Percentiles rank a stretch among this genome's conserved stretches.
Conservation (phyloP, 2,113 vertebrate species). For the Lipotes vexillifer region DNA sequence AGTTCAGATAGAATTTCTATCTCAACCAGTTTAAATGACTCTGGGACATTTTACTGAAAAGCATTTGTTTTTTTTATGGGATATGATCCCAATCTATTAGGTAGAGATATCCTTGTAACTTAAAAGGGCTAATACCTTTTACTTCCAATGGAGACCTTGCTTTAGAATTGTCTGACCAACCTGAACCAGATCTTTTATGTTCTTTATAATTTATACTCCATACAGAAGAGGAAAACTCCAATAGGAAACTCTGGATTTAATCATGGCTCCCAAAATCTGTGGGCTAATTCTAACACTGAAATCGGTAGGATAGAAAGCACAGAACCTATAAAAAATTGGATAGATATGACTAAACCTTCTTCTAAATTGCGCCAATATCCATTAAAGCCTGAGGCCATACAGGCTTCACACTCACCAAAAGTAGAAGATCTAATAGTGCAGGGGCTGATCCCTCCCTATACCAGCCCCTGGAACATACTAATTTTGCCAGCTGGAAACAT, state of each 20-base stretch:
- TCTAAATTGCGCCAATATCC: background rate
- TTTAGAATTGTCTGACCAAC: background rate
- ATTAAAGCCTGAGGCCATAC: background rate
- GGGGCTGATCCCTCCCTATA: background rate
- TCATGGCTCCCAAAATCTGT: background rate
- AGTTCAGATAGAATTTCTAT: background rate
- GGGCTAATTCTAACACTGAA: background rate
- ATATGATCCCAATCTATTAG: background rate
- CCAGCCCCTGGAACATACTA: background rate
- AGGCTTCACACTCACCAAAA: background rate
- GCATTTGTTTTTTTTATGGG: background rate
- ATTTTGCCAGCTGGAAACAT: background rate
- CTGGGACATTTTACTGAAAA: background rate
- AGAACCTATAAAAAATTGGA: background rate
- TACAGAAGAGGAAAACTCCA: background rate
- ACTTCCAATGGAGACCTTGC: background rate
- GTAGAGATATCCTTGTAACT: background rate
- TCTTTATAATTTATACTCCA: background rate
- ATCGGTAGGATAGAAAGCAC: background rate
- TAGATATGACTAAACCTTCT: background rate
- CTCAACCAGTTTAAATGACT: background rate
- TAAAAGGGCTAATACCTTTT: background rate
- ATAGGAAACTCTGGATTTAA: background rate
- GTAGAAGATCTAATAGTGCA: background rate
- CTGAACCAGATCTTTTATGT: background rate